Evolutionary conservation across 2,888 invertebrate species (phyloP).

Genomic region (Phaedon cochleariae): DNA sequence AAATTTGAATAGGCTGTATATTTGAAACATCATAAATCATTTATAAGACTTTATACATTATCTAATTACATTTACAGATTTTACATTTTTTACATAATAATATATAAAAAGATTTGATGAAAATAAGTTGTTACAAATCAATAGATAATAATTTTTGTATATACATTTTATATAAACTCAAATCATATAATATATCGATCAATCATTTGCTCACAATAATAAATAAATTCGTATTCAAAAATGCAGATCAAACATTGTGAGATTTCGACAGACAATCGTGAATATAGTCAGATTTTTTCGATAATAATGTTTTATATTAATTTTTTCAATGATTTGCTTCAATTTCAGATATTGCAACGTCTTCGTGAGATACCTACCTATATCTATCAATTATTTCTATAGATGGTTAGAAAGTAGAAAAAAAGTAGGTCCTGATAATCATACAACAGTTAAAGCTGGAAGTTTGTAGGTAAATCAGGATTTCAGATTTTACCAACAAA

Average conservation of each 20-base stretch:
- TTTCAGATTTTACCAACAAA: no score
- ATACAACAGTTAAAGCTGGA: no score
- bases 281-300: background rate
- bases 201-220: background rate
- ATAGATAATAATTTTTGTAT: background rate
- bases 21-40: constrained; percentile 50
- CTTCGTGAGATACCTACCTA: no score
- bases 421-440: no score
- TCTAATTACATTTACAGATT: constrained; percentile 30
- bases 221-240: constrained; percentile 21
- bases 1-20: constrained; percentile 17
- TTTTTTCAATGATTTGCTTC: no score
- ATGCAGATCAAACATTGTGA: constrained; percentile 32
- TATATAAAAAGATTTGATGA: constrained; percentile 22
- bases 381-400: no score
- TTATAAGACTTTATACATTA: no score
- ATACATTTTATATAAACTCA: background rate
- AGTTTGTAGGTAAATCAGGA: no score
- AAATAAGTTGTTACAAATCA: background rate
- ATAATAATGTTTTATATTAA: background rate
- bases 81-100: constrained; percentile 37
- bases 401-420: no score
- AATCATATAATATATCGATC: no score
- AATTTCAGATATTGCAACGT: no score
- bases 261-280: constrained; percentile 18